phyloP scores from a whole-genome alignment of 2,113 vertebrate species.

The Lycaon pictus region DNA sequence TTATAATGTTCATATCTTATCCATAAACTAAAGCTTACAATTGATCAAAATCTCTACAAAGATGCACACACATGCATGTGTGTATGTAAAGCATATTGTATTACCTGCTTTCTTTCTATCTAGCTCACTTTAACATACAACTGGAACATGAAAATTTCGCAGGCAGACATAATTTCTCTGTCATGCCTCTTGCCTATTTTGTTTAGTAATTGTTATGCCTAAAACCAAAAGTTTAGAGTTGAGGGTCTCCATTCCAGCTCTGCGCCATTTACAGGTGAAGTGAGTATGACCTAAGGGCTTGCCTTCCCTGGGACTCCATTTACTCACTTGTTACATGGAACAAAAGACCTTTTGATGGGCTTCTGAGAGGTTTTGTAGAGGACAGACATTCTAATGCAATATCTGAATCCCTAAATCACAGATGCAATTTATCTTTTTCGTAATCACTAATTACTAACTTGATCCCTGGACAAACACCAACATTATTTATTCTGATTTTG shows the following conservation, averaged over 20 bases:
- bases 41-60: background rate
- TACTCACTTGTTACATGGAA: background rate
- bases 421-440: background rate
- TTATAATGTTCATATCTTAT: background rate
- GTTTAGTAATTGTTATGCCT: background rate
- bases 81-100: background rate
- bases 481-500: slow-evolving; percentile 60
- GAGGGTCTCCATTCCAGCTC: background rate
- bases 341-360: background rate
- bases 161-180: background rate
- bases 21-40: background rate
- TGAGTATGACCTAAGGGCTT: accelerated
- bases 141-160: background rate
- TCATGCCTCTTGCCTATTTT: background rate
- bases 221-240: background rate
- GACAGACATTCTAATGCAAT: background rate
- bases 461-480: background rate
- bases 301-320: background rate
- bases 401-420: background rate
- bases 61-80: accelerated
- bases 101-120: background rate
- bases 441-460: background rate
- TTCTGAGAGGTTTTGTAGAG: background rate
- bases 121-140: background rate
- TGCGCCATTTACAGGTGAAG: background rate